Base-by-base conservation (phyloP, 2,113 vertebrate species). In the Gadus chalcogrammus region DNA sequence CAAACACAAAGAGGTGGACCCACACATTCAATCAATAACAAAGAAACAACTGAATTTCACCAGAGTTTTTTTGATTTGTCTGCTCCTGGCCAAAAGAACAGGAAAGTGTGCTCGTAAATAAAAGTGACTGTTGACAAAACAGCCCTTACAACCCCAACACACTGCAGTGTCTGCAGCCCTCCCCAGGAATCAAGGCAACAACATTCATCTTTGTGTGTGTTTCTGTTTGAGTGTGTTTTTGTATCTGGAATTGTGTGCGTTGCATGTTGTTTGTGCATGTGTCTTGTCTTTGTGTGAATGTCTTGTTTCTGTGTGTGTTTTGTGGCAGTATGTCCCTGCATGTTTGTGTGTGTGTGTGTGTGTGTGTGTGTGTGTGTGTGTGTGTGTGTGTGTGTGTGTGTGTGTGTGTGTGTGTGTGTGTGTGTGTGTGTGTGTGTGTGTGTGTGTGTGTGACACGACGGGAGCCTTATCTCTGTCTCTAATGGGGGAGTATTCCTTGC, bases 391-490 rank as follows among this genome's bases (percentile, higher is more conserved):
- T 9, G 27, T 35, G 31, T 35, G 31, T 35, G 31, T 38, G 58
- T 73, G 75, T 76, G 70, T 56, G 64, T 35, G 15, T 24, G 67
- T 65, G 76, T 11, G 4, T 70, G 71, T 77, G 77, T 61, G 48
- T 77, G 73, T 65, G 64, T 76, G 71, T 71, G 56, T 71, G 76
- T 72, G 79, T 61, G 74, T 28, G 73, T 78, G 74, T 79, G 70
- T 75, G 73, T 79, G 78, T 76, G 77, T 72, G 64, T 69, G 38
- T 68, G 88, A 80, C 89, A 91, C 87, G 85, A 92, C 91, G 91
- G 91, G 79, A 88, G 88, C 92, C 92, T 82, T 92, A 93, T 94
- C 94, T 93, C 78, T 55, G 53, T 55, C 89, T 94, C 88, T 95
- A 93, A 94, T 94, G 90, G 91, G 90, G 90, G 73, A 72, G 60